Evolutionary conservation across 1,140 invertebrate genomes (phyloP).

Genomic region (Cardiocondyla obscurior): DNA sequence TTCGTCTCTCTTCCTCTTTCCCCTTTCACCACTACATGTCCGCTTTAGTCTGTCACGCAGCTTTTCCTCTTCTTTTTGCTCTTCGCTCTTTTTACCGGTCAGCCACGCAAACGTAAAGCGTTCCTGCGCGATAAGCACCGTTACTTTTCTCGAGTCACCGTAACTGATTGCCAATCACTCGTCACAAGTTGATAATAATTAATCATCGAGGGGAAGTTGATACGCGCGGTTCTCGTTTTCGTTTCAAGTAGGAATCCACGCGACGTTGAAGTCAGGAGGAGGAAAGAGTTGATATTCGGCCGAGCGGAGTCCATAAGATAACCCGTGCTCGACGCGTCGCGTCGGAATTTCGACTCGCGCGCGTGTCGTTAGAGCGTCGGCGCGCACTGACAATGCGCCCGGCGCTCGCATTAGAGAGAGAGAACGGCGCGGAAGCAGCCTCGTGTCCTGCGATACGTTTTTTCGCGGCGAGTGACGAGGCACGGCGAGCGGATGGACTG

Average conservation of each 20-base stretch:
- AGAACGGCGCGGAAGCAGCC: constrained; percentile 13
- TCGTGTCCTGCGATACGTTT: constrained; percentile 57
- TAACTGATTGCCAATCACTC: constrained; percentile 60
- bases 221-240: background rate
- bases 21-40: constrained; percentile 31
- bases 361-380: constrained; percentile 37
- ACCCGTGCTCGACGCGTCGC: constrained; percentile 11
- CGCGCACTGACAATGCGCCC: constrained; percentile 13
- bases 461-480: constrained; percentile 69
- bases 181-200: background rate
- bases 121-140: constrained; percentile 44
- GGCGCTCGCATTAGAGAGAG: constrained; percentile 21
- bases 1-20: constrained; percentile 34
- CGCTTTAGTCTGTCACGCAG: constrained; percentile 38
- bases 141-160: constrained; percentile 63
- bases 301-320: too few relatives aligned
- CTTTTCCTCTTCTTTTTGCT: constrained; percentile 38
- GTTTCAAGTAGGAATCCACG: background rate
- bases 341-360: constrained; percentile 51
- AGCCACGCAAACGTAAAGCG: constrained; percentile 47
- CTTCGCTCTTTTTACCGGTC: constrained; percentile 16
- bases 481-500: constrained; percentile 72
- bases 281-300: background rate
- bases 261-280: background rate
- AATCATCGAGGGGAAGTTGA: background rate